Percentiles rank a stretch among this genome's conserved stretches.
phyloP scores from a whole-genome alignment of 2,113 vertebrate genomes.

The Ascaphus truei region DNA sequence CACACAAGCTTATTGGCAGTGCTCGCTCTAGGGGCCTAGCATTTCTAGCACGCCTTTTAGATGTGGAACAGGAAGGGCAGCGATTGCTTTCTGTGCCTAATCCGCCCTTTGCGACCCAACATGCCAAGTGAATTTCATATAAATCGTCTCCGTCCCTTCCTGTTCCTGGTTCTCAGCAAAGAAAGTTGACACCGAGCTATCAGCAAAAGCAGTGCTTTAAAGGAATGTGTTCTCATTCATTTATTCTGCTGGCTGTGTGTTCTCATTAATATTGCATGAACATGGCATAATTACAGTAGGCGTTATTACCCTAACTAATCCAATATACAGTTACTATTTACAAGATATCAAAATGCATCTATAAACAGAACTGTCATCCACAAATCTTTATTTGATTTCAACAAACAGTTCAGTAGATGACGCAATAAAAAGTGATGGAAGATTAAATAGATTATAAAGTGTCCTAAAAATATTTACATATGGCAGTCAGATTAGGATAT shows the following conservation, averaged over 20 bases:
- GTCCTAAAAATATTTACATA: too few relatives aligned
- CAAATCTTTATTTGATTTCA: background rate
- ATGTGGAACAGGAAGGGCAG: slow-evolving; percentile 50
- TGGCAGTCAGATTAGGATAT: too few relatives aligned
- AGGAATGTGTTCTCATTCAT: slow-evolving; percentile 62
- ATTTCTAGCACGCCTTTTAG: slow-evolving; percentile 41
- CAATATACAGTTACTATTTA: background rate
- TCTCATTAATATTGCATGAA: slow-evolving; percentile 76
- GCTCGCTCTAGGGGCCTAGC: slow-evolving; percentile 47
- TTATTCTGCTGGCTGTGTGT: slow-evolving; percentile 71
- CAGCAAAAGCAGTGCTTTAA: slow-evolving; percentile 55
- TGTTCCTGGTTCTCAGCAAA: slow-evolving; percentile 47
- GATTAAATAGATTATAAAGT: too few relatives aligned
- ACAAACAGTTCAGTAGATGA: background rate
- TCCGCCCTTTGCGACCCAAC: slow-evolving; percentile 33
- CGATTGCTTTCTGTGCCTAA: slow-evolving; percentile 42
- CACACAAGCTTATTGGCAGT: slow-evolving; percentile 52
- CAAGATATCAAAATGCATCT: background rate
- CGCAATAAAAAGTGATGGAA: background rate
- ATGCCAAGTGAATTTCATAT: slow-evolving; percentile 48
- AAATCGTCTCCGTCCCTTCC: slow-evolving; percentile 50
- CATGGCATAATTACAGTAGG: slow-evolving; percentile 70
- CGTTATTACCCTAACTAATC: slow-evolving; percentile 62
- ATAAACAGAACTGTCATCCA: background rate
- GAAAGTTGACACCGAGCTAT: slow-evolving; percentile 59